Evolutionary conservation across 1,140 invertebrate species (phyloP), one percentile per base, ranked within the genome.

Genomic region (Cotesia chilonis): DNA sequence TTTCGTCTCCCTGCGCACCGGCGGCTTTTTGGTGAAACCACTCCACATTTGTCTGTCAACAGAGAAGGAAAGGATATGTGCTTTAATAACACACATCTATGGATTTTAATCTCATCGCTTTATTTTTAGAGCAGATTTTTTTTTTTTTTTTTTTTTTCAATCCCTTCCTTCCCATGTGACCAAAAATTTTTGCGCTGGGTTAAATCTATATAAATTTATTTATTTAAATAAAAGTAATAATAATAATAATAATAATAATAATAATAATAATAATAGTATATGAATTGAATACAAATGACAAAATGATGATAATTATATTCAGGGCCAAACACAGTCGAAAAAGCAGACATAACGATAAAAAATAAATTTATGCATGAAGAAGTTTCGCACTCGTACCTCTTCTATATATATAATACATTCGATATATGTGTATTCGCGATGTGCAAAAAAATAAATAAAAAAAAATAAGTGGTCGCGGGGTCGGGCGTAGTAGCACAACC

Each of bases 41-140:
- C 82, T 80, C 80, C 79, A 81, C 82, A 84, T 81, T 85, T 81
- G 84, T 91, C 90, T 92, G 90, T 90, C 89, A 91, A 92, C 90
- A 91, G 88, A 90, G 88, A 90, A 90, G 88, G 89, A 90, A 90
- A 90, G 89, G 89, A 90, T 87, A 87, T 88, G 85, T 88, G 84
- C 87, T 47, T 85, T 84, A 83, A 81, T 82, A 75, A 76, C 78
- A 83, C 82, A 83, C 79, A 81, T 81, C 72, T 28, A 28, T 78
- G 77, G 38, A n/a, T 66, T 38, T 73, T 65, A 59, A 37, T n/a
- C 17, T 74, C 41, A 77, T 79, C 77, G 71, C 68, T 73, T 74
- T 72, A 67, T 37, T 70, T 37, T 71, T 57, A 59, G 7, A 61
- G 78, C 60, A 72, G 74, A 71, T 79, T 17, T 20, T 61, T 35